Percentiles rank a stretch among this genome's conserved stretches.
phyloP scores from a whole-genome alignment of 2,888 invertebrate genomes.

The Cryptosula pallasiana region DNA sequence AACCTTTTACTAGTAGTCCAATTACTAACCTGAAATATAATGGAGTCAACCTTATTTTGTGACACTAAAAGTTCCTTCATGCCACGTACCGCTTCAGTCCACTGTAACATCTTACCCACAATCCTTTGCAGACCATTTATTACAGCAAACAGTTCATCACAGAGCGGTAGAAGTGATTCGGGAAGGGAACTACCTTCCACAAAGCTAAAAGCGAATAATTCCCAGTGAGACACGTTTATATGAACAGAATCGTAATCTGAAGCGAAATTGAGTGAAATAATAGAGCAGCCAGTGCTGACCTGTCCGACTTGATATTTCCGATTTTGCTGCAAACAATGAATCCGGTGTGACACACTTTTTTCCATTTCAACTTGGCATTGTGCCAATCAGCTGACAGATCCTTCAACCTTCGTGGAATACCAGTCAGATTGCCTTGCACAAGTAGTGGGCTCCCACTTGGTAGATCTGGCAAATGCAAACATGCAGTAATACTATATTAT shows the following conservation, averaged over 20 bases:
- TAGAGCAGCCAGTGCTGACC: no score
- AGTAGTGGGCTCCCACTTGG: constrained; percentile 24
- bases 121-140: background rate
- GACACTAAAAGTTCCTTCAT: background rate
- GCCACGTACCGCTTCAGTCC: background rate
- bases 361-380: constrained; percentile 42
- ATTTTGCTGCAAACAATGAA: constrained; percentile 35
- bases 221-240: no score
- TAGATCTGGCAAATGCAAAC: background rate
- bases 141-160: background rate
- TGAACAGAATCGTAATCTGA: no score
- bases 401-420: constrained; percentile 58
- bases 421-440: constrained; percentile 58
- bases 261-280: no score
- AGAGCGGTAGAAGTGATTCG: constrained; percentile 16
- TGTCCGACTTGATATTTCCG: constrained; percentile 39
- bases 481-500: no score
- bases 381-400: constrained; percentile 59
- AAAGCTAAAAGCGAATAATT: constrained; percentile 3
- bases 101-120: background rate
- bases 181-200: background rate
- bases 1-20: no score
- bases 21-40: constrained; percentile 12
- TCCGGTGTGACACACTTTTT: constrained; percentile 33
- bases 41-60: background rate